Evolutionary conservation across 2,113 vertebrate species (phyloP), one percentile per base, ranked within the genome.

Genomic region (Calidris pugnax): DNA sequence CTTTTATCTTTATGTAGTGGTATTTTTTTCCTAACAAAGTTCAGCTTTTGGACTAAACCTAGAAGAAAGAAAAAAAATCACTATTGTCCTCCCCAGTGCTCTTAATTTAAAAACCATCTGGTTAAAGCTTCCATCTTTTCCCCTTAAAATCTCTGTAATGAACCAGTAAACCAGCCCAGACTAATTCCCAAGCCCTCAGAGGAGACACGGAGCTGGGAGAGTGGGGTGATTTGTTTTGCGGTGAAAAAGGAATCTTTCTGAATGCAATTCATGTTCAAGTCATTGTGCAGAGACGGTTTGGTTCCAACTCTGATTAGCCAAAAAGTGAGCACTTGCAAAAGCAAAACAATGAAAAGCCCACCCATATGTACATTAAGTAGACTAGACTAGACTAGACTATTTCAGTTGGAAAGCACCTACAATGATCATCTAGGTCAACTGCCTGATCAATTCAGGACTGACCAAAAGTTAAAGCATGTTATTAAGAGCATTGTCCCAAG

Each of bases 391-490:
- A n/a, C 21, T 43, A 64, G 62, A 62, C 11, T 32, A 26, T 60
- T 71, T 60, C 45, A 56, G 24, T 35, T 76, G 63, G 13, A 72
- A 72, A 41, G 6, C 57, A 47, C 45, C 32, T 50, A 45, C 23
- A 62, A 5, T 0, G 0, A n/a, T 75, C 50, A 45, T 68, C 39
- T 55, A 17, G 22, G 74, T 28, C 56, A 75, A 43, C n/a, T 60
- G 9, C 15, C 28, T 41, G 45, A 75, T 24, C 10, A 80, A 1
- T 66, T 74, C 55, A 80, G 47, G 33, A 10, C 57, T 76, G 67
- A 85, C 18, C 24, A 76, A 26, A 47, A 59, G 37, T 37, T 93
- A 53, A 57, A 74, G 37, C 4, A 20, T 37, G 9, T 68, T 45
- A 2, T 63, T 68, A 41, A 73, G 24, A 37, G 4, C 18, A 51